phyloP scores from a whole-genome alignment of 2,797 vertebrate species.

The Karalla daura region DNA sequence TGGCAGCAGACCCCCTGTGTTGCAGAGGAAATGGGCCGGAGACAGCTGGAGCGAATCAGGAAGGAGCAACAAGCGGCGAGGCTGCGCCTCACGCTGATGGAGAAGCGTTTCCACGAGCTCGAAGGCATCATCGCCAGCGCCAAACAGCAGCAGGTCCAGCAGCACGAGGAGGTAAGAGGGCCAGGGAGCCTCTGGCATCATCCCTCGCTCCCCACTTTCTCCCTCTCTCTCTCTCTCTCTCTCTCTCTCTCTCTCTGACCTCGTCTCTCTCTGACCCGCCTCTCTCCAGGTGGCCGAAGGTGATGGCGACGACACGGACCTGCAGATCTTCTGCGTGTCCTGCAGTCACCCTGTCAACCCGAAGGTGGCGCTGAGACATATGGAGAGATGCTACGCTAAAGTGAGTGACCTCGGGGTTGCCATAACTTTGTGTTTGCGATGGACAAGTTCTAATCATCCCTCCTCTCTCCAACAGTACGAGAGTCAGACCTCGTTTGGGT shows the following conservation, averaged over 20 bases:
- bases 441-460: not conserved
- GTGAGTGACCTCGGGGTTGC: too few species aligned
- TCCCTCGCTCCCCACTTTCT: too few species aligned
- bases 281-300: slow-evolving; percentile 87
- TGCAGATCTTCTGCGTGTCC: slow-evolving; percentile 95
- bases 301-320: slow-evolving; percentile 91
- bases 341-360: slow-evolving; percentile 94
- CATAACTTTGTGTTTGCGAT: not conserved
- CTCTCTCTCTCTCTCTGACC: not conserved
- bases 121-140: slow-evolving; percentile 91
- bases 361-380: slow-evolving; percentile 91
- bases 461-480: slow-evolving; percentile 84
- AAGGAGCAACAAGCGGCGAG: slow-evolving; percentile 92
- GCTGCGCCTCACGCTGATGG: slow-evolving; percentile 91
- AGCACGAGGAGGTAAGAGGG: slow-evolving; percentile 95
- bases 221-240: not conserved
- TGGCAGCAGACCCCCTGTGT: slow-evolving; percentile 96
- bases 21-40: slow-evolving; percentile 92
- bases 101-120: slow-evolving; percentile 91
- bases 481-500: slow-evolving; percentile 95
- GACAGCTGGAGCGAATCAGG: slow-evolving; percentile 92
- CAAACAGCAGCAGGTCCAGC: slow-evolving; percentile 90
- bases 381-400: slow-evolving; percentile 95
- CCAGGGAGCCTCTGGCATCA: too few species aligned
- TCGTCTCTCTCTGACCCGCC: not conserved